These are phyloP conservation scores for Arge pagana DNA, from an alignment of 2,888 invertebrate genomes.

Conservation along the genomic window DNA sequence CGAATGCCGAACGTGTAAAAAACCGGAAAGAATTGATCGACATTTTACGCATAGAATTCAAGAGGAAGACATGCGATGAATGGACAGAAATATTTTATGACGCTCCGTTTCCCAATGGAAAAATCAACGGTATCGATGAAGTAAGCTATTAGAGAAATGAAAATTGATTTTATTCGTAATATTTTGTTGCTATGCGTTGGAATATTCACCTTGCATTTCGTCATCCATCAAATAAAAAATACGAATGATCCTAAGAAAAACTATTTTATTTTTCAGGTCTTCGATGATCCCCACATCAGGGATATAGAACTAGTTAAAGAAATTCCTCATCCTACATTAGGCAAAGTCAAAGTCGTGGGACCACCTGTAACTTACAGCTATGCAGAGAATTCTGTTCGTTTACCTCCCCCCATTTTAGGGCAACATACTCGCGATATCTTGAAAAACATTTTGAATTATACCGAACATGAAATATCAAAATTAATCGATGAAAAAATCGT, in stretches of 20 bases:
- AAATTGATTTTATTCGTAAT: background rate
- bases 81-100: slow-evolving; percentile 77
- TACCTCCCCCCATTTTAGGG: slow-evolving; percentile 83
- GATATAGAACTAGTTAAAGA: slow-evolving; percentile 74
- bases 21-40: slow-evolving; percentile 73
- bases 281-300: slow-evolving; percentile 84
- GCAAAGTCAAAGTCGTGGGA: slow-evolving; percentile 77
- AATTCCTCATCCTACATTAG: slow-evolving; percentile 71
- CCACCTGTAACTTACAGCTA: slow-evolving; percentile 84
- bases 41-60: slow-evolving; percentile 66
- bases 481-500: slow-evolving; percentile 59
- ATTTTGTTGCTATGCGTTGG: slow-evolving; percentile 9
- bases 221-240: background rate
- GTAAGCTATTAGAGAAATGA: slow-evolving; percentile 48
- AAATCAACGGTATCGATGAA: slow-evolving; percentile 83
- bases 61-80: slow-evolving; percentile 70
- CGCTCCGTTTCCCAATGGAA: slow-evolving; percentile 84
- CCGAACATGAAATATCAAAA: slow-evolving; percentile 63
- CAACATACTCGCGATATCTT: slow-evolving; percentile 85
- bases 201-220: background rate
- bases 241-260: background rate
- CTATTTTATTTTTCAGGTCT: slow-evolving; percentile 63
- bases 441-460: slow-evolving; percentile 68
- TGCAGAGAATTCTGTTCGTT: slow-evolving; percentile 70
- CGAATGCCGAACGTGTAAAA: slow-evolving; percentile 76